Evolutionary conservation across 1,140 invertebrate genomes (phyloP), one percentile per base, ranked within the genome.

Genomic region (Caligus rogercresseyi): DNA sequence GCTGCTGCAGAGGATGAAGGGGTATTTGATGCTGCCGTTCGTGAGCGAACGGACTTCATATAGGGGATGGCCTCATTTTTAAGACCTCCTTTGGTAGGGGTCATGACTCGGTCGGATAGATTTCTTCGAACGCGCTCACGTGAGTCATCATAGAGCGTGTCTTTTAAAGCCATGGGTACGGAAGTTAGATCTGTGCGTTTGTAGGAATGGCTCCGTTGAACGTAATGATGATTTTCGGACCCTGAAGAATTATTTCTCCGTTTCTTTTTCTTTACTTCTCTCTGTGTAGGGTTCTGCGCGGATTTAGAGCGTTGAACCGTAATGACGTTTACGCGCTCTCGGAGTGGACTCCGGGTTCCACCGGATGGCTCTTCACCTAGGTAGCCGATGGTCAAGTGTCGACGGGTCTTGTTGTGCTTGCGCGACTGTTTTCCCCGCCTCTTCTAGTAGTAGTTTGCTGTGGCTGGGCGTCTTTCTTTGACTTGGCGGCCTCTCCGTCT

Each of bases 301-400:
- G 57, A 60, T 25, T 60, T 60, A 26, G 57, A 63, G 15, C 61
- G 15, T 63, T 63, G 51, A 25, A 63, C 53, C 15, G 51, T 63
- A 2, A 51, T 20, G 16, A 58, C 51, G 24, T 63, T 63, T 62
- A 57, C 43, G 3, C 61, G 21, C 21, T 63, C 61, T 63, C 31
- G 21, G 3, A 63, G 23, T 14, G 61, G 61, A 25, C 61, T 63
- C 7, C 61, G 18, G 2, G 25, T 25, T 11, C 31, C 31, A 43
- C 7, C 31, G 7, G 31, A n/a, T n/a, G n/a, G n/a, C n/a, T n/a
- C n/a, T 14, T 63, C 61, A 21, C 52, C 61, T 15, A 15, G 2
- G 18, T 63, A 63, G 4, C 61, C 61, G 25, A 63, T 63, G n/a
- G 61, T 63, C 11, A 63, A 19, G 18, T 21, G 25, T 3, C 61